phyloP scores from a whole-genome alignment of 2,113 vertebrate species.

The Phylloscopus trochilus region DNA sequence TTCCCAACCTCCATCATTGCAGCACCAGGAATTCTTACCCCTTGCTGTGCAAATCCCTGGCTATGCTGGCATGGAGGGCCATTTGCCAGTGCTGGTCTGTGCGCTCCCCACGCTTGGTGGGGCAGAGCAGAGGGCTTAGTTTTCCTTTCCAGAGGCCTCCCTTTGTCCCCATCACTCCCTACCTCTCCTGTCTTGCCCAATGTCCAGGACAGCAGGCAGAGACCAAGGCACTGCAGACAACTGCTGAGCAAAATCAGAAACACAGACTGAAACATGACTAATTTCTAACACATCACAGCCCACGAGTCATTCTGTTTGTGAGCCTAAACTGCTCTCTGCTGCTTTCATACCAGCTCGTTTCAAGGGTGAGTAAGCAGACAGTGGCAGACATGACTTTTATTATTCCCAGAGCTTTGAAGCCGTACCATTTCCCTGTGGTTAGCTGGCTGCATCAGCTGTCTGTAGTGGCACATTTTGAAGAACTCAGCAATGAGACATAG shows the following conservation, averaged over 20 bases:
- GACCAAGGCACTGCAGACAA: neutral
- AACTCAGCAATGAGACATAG: neutral
- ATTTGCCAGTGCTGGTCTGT: accelerated
- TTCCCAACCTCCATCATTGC: neutral
- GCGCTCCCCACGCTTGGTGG: accelerated
- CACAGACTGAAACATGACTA: neutral
- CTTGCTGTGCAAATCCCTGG: neutral
- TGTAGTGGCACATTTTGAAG: neutral
- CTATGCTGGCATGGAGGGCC: accelerated
- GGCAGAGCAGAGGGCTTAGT: accelerated
- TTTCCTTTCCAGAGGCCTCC: neutral
- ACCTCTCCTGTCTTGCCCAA: neutral
- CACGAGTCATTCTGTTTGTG: neutral
- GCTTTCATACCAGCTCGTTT: neutral
- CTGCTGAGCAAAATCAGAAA: neutral
- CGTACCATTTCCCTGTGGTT: neutral
- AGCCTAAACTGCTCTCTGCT: neutral
- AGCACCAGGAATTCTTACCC: neutral
- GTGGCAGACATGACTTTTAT: constrained; percentile 9
- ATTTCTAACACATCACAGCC: constrained; percentile 1
- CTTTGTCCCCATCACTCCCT: neutral
- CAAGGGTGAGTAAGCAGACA: constrained; percentile 43
- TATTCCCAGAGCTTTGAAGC: constrained; percentile 11
- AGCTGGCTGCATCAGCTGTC: neutral
- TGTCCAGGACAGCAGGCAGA: neutral